Conservation (phyloP, 2,113 vertebrate genomes). For the Sturnus vulgaris region DNA sequence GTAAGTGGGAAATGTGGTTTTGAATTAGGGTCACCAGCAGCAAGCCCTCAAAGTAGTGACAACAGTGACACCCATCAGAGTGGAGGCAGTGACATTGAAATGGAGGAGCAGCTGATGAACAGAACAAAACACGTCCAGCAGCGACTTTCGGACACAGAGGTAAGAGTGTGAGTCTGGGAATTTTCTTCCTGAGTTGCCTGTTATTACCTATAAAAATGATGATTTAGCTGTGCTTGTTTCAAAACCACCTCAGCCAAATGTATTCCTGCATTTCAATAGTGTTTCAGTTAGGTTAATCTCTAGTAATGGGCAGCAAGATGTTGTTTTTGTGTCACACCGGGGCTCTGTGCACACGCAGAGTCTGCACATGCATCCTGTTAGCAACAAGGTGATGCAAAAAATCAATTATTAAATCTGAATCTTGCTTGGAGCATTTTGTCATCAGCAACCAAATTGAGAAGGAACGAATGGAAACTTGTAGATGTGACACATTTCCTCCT, state of each 20-base stretch:
- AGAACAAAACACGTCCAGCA: constrained; percentile 91
- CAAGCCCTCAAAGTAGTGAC: constrained; percentile 96
- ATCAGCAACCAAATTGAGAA: neutral
- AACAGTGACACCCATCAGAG: constrained; percentile 99
- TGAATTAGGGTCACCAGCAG: constrained; percentile 89
- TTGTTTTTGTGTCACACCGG: neutral
- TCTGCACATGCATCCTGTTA: neutral
- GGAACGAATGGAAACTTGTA: neutral
- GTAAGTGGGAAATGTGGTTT: constrained; percentile 35
- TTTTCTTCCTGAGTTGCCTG: neutral
- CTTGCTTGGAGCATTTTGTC: neutral
- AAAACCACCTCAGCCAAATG: neutral
- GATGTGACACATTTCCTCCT: neutral
- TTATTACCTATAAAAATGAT: neutral
- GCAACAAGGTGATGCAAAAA: neutral
- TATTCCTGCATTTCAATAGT: neutral
- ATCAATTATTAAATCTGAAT: neutral
- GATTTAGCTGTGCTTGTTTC: neutral
- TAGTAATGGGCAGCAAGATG: fast-evolving
- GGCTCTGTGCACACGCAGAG: neutral
- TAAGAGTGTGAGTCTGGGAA: constrained; percentile 23
- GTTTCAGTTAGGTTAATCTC: neutral
- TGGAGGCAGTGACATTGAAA: constrained; percentile 96
- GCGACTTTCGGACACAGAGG: constrained; percentile 95
- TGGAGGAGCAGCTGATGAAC: constrained; percentile 94